These are phyloP conservation scores for Heliothis virescens DNA, from an alignment of 1,140 invertebrate genomes.

Conservation along the genomic window DNA sequence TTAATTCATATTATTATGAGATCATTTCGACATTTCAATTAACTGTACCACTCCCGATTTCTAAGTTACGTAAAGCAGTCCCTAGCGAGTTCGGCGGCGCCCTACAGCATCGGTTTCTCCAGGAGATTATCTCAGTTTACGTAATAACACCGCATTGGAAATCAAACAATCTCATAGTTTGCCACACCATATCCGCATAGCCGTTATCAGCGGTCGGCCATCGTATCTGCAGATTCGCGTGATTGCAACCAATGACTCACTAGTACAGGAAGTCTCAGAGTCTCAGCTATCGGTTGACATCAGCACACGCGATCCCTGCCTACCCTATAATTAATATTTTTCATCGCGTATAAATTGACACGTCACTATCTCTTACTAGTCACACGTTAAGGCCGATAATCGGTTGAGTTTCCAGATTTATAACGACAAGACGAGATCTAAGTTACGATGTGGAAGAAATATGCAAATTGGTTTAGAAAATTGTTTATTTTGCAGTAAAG, in stretches of 20 bases:
- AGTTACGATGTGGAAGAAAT: constrained; percentile 49
- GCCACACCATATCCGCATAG: constrained; percentile 35
- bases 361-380: constrained; percentile 3
- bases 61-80: constrained; percentile 38
- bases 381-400: constrained; percentile 37
- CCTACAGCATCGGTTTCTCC: constrained; percentile 34
- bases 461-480: constrained; percentile 59
- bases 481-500: constrained; percentile 41
- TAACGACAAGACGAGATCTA: constrained; percentile 31
- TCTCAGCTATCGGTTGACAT: constrained; percentile 50
- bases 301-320: constrained; percentile 52
- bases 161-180: constrained; percentile 43
- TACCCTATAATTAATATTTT: constrained; percentile 49
- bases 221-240: constrained; percentile 48
- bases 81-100: constrained; percentile 8
- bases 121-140: constrained; percentile 38
- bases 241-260: constrained; percentile 51
- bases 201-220: constrained; percentile 36
- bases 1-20: background rate
- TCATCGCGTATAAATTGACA: constrained; percentile 13
- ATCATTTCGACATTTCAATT: constrained; percentile 9
- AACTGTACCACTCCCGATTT: constrained; percentile 18
- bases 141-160: constrained; percentile 45
- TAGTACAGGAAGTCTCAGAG: constrained; percentile 52
- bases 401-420: constrained; percentile 24